phyloP scores from a whole-genome alignment of 2,113 vertebrate species.

The Aptenodytes forsteri region DNA sequence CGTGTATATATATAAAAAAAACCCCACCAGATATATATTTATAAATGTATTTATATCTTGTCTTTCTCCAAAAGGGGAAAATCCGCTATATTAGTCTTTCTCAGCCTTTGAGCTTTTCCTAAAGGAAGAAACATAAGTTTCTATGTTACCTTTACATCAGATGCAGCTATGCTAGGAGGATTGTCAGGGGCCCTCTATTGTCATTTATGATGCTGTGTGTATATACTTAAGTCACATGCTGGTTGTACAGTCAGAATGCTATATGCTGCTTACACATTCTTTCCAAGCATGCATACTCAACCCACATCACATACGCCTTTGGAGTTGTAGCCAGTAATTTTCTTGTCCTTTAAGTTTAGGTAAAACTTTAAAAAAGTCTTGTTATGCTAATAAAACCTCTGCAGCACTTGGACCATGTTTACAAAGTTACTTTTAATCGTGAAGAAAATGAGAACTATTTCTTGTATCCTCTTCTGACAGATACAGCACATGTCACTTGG shows the following conservation, averaged over 20 bases:
- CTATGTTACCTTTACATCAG: background rate
- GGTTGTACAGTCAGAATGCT: background rate
- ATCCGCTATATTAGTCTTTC: background rate
- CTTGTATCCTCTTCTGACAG: background rate
- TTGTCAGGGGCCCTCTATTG: background rate
- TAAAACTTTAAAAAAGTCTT: background rate
- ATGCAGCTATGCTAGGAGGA: background rate
- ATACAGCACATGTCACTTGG: background rate
- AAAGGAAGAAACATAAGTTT: background rate
- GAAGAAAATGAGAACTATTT: background rate
- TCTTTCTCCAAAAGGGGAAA: background rate
- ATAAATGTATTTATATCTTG: background rate
- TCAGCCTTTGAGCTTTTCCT: background rate
- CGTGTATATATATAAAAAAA: background rate
- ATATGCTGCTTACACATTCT: background rate
- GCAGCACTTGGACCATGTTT: background rate
- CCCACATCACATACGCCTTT: background rate
- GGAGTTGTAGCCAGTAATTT: background rate
- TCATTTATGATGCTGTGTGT: background rate
- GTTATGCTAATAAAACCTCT: background rate
- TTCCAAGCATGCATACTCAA: background rate
- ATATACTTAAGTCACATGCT: background rate
- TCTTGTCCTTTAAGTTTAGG: background rate
- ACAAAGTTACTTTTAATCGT: background rate
- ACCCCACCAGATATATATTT: background rate